Base-by-base conservation (phyloP, 2,888 invertebrate species). In the Gymnoscelis rufifasciata region DNA sequence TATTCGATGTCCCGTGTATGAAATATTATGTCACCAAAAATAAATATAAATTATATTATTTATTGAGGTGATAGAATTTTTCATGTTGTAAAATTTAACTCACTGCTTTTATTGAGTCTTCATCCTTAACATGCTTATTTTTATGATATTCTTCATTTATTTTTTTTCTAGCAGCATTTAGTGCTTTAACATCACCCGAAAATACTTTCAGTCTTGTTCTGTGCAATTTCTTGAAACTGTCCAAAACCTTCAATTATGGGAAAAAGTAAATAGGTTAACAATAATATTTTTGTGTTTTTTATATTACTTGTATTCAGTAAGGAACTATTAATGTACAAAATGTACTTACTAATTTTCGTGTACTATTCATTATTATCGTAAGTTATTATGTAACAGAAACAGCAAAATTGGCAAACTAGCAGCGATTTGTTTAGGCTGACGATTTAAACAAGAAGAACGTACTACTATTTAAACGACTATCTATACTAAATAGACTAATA, bases 111-210 rank as follows among this genome's bases (percentile, higher is more conserved):
- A 95, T 92, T 53, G 91, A 83, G 8, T 79, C 80, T 49, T 75
- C 71, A 66, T 94, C 90, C 3, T 78, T 78, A 12, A 93, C 84
- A 64, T 88, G 64, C 68, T 90, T 92, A 69, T 93, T 90, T 72
- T 93, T 93, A 54, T 77, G 89, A 74, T 91, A 96, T 66, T 93
- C 93, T 38, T 92, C 91, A 74, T 95, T 95, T 49, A 96, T 94
- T 83, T 91, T 92, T n/a, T 80, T 59, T 62, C 95, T 89, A 1
- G 91, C 91, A 54, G 90, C 92, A 50, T 69, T 64, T 30, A 95
- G 76, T 0, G 94, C 92, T 49, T 67, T 72, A 8, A 78, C 62
- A 71, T 95, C 95, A 8, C 90, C 93, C 42, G 87, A 69, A 73
- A 95, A 95, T 11, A 93, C 90, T 49, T 77, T 79, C 58, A 91